These are phyloP conservation scores for Bufotes viridis DNA, from an alignment of 2,797 vertebrate genomes.

Conservation along the genomic window DNA sequence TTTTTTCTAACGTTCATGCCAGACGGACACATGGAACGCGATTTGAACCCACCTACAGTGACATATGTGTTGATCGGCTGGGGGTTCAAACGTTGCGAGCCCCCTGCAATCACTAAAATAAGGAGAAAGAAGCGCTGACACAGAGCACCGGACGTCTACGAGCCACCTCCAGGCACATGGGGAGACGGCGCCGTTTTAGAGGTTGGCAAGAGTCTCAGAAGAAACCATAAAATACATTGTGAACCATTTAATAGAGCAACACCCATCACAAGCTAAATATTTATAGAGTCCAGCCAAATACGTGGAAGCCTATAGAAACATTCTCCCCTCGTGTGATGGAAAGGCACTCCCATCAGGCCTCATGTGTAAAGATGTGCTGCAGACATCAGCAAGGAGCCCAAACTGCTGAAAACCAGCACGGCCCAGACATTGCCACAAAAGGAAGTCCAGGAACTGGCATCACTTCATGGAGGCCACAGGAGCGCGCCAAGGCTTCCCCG, in stretches of 20 bases:
- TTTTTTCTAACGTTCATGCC: no score
- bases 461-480: slow-evolving; percentile 75
- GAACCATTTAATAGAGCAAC: background rate
- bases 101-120: no score
- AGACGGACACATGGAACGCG: no score
- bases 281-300: background rate
- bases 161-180: no score
- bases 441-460: slow-evolving; percentile 77
- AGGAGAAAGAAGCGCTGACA: no score
- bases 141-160: no score
- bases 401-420: background rate
- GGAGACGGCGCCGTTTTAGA: no score
- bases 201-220: background rate
- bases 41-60: no score
- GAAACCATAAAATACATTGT: background rate
- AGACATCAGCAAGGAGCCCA: background rate
- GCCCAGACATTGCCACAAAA: slow-evolving; percentile 79
- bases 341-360: background rate
- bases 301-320: background rate
- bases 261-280: background rate
- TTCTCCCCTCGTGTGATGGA: background rate
- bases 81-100: no score
- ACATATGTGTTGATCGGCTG: no score
- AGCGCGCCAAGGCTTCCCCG: slow-evolving; percentile 88
- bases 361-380: background rate